Base-by-base conservation (phyloP, 2,113 vertebrate genomes). In the Ornithorhynchus anatinus region DNA sequence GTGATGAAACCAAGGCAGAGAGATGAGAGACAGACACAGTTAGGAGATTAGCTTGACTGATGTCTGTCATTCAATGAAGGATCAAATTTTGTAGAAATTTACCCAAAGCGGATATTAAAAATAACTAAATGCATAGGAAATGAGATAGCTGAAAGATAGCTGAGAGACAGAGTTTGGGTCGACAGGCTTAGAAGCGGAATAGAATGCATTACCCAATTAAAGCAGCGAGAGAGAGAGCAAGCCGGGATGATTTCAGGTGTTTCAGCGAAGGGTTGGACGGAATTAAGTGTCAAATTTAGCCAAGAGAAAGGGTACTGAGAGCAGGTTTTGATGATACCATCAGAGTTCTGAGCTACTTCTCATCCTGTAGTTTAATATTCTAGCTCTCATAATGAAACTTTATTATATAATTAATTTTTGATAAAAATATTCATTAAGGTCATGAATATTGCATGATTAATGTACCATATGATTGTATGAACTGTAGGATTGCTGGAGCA, bases 381-480 rank as follows among this genome's bases (percentile, higher is more conserved):
- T 65, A 54, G 31, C 25, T 84, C 22, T 74, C 47, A 47, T 71
- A 75, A 53, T 39, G 56, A 60, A 81, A 63, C 43, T 74, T 69
- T 71, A 72, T 61, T 69, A 69, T 60, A 59, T 7, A 68, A 71
- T 45, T 72, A 64, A 40, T 69, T 84, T 84, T 72, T 69, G 15
- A 68, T 61, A 75, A 77, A 74, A 75, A 58, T 78, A 69, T 13
- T 20, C 43, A 53, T 69, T 79, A 64, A 69, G n/a, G 10, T 57
- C 62, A 78, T 72, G 38, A 77, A 67, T 68, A 47, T 8, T 51
- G 3, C 54, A 57, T 71, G 48, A 64, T 68, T 69, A 81, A 78
- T 77, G 38, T 75, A 68, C 35, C 58, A 65, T 69, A 60, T 65
- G 48, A 78, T 53, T 72, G 16, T 60, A 69, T 75, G 66, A 77